These are phyloP conservation scores for Leptestheria dahalacensis DNA, from an alignment of 1,140 invertebrate genomes.

Conservation along the genomic window DNA sequence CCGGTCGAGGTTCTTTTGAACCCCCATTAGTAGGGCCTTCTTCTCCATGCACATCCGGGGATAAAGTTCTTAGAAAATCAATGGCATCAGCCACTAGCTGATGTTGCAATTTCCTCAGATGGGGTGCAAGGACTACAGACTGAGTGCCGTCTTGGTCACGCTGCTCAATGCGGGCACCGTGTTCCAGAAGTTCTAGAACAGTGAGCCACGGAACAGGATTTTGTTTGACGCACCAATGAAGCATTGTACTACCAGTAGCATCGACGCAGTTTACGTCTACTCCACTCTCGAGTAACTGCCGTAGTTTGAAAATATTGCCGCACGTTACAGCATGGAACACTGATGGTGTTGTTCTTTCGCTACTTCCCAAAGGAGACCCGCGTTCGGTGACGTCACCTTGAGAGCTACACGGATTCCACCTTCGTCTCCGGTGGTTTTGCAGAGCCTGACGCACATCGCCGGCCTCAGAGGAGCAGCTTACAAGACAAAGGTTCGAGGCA, in stretches of 20 bases:
- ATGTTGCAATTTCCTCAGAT: conserved; percentile 32
- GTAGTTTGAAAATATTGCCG: conserved; percentile 24
- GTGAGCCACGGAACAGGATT: conserved; percentile 35
- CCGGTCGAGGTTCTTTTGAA: background rate
- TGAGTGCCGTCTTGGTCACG: conserved; percentile 31
- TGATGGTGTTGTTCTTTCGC: conserved; percentile 20
- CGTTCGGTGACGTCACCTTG: background rate
- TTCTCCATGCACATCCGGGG: background rate
- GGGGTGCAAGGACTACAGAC: conserved; percentile 31
- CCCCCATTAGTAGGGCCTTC: background rate
- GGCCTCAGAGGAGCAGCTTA: background rate
- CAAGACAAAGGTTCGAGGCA: background rate
- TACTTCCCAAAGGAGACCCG: background rate
- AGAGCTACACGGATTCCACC: background rate
- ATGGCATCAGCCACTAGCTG: conserved; percentile 29
- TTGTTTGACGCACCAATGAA: conserved; percentile 37
- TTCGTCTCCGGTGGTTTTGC: conserved; percentile 1
- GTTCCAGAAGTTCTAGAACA: conserved; percentile 35
- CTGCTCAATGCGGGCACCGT: conserved; percentile 33
- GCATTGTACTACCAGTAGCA: conserved; percentile 35
- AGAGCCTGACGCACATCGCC: conserved; percentile 1
- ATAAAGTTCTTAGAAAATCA: conserved; percentile 15
- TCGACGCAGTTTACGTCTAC: conserved; percentile 30
- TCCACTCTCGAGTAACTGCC: conserved; percentile 28
- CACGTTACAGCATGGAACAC: conserved; percentile 28